Percentiles rank a stretch among this genome's conserved stretches.
Evolutionary conservation across 1,140 invertebrate species (phyloP).

Genomic region (Heliconius congener): DNA sequence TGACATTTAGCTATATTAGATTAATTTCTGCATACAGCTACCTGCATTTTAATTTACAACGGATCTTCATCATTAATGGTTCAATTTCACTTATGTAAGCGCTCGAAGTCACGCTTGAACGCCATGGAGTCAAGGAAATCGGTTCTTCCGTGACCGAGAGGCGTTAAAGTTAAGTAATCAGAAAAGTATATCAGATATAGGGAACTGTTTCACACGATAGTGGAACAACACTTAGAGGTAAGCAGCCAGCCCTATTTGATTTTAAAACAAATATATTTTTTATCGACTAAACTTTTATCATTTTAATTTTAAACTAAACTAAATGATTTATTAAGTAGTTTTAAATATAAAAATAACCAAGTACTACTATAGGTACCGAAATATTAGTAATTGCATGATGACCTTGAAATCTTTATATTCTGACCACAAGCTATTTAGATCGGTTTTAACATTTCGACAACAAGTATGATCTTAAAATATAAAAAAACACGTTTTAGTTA

Average conservation of each 20-base stretch:
- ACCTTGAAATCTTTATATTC: neutral
- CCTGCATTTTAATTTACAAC: neutral
- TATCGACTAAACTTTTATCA: too few relatives aligned
- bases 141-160: constrained; percentile 21
- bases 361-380: neutral
- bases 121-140: constrained; percentile 23
- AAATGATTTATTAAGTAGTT: neutral
- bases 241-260: neutral
- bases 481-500: too few relatives aligned
- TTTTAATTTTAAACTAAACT: neutral
- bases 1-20: neutral
- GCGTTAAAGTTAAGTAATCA: constrained; percentile 7
- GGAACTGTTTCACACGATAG: neutral
- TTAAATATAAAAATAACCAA: too few relatives aligned
- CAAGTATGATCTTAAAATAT: neutral
- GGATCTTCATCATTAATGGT: neutral
- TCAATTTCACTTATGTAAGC: constrained; percentile 15
- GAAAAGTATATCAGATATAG: neutral
- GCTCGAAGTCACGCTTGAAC: constrained; percentile 10
- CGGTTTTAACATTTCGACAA: neutral
- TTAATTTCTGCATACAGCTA: neutral
- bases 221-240: neutral
- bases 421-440: neutral
- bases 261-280: too few relatives aligned
- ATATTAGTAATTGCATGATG: neutral